Conservation (phyloP, 2,113 vertebrate genomes). For the Daphoenositta chrysoptera region DNA sequence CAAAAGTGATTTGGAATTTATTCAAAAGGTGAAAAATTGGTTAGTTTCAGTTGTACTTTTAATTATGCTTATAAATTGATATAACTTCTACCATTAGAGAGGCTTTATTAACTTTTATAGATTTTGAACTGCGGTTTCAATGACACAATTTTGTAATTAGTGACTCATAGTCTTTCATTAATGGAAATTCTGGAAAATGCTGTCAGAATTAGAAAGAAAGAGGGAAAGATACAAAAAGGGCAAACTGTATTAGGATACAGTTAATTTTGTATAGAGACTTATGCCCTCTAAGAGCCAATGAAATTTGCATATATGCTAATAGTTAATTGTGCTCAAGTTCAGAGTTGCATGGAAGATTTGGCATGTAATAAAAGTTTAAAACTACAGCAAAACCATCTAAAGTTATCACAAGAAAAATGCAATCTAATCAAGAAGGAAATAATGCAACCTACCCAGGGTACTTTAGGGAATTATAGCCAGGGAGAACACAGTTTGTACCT, state of each 20-base stretch:
- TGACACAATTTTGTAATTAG: constrained; percentile 3
- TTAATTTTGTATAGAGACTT: neutral
- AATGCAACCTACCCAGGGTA: neutral
- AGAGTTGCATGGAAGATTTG: neutral
- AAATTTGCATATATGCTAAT: neutral
- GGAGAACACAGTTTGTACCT: neutral
- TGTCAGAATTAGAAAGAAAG: neutral
- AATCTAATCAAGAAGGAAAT: neutral
- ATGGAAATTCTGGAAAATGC: neutral
- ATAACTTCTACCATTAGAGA: neutral
- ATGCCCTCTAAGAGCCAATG: neutral
- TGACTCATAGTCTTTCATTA: neutral
- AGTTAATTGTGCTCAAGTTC: neutral
- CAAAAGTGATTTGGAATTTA: neutral
- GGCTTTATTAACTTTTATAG: constrained; percentile 16
- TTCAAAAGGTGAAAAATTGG: constrained; percentile 20
- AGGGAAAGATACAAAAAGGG: neutral
- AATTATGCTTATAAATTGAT: constrained; percentile 24
- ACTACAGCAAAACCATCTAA: neutral
- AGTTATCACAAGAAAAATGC: neutral
- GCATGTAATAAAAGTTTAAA: neutral
- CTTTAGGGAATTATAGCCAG: neutral
- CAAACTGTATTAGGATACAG: neutral
- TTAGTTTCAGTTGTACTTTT: constrained; percentile 15
- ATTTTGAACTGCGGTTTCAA: constrained; percentile 14